phyloP scores from a whole-genome alignment of 2,888 invertebrate species.

The Philaethria dido region DNA sequence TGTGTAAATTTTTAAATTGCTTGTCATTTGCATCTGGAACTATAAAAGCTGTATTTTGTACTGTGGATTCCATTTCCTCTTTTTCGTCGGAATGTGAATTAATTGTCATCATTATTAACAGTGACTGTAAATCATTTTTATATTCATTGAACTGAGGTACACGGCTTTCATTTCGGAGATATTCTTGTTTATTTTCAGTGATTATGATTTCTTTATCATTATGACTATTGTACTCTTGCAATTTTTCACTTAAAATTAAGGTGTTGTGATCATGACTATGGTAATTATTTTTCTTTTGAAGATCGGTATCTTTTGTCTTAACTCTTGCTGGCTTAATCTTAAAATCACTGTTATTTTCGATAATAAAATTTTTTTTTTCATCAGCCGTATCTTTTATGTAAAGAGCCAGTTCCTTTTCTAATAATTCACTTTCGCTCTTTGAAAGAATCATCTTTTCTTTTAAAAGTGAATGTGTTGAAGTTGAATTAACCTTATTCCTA shows the following conservation, averaged over 20 bases:
- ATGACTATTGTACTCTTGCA: background rate
- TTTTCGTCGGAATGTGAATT: constrained; percentile 54
- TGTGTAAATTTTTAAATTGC: constrained; percentile 4
- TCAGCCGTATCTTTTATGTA: constrained; percentile 52
- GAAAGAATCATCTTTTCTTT: background rate
- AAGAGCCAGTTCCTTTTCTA: constrained; percentile 49
- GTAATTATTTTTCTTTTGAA: constrained; percentile 15
- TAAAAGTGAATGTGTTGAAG: background rate
- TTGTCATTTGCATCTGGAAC: constrained; percentile 25
- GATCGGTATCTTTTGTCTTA: constrained; percentile 42
- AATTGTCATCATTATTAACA: constrained; percentile 70
- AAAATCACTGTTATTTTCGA: constrained; percentile 60
- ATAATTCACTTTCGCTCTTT: constrained; percentile 24
- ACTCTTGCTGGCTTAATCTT: constrained; percentile 51
- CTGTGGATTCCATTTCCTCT: constrained; percentile 38
- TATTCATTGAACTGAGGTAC: constrained; percentile 22
- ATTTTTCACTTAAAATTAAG: background rate
- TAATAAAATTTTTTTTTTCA: constrained; percentile 54
- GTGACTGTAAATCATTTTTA: constrained; percentile 61
- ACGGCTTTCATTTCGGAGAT: background rate
- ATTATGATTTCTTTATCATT: background rate
- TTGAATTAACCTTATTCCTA: background rate
- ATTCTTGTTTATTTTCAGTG: constrained; percentile 6
- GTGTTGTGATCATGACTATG: background rate
- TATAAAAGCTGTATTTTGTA: background rate